Evolutionary conservation across 2,797 vertebrate genomes (phyloP).

Genomic region (Coluber constrictor): DNA sequence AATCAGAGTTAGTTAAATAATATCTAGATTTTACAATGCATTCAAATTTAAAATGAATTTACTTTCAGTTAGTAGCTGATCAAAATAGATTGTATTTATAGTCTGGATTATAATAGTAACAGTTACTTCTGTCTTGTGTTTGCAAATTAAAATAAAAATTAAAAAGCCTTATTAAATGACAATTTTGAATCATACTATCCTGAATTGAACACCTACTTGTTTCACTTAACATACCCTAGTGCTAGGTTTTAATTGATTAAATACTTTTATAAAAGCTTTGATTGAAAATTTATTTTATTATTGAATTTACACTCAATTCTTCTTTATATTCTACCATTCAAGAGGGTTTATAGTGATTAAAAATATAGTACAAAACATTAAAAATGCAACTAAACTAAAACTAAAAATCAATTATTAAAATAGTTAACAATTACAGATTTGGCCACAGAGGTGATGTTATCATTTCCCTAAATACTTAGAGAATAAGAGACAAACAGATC

Average conservation of each 20-base stretch:
- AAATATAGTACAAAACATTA: not conserved
- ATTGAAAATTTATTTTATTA: not conserved
- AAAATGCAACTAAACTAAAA: not conserved
- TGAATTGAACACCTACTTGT: not conserved
- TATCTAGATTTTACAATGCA: not conserved
- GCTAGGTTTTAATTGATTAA: not conserved
- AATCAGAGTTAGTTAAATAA: not conserved
- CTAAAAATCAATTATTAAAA: not conserved
- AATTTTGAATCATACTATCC: not conserved
- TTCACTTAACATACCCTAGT: not conserved
- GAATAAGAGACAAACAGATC: not conserved
- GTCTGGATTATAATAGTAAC: not conserved
- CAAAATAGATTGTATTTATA: not conserved
- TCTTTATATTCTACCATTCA: not conserved
- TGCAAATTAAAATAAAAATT: not conserved
- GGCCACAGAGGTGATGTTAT: not conserved
- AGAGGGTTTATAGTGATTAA: not conserved
- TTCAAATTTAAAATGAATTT: not conserved
- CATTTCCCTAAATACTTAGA: not conserved
- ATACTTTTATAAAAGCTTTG: not conserved
- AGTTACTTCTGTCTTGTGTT: not conserved
- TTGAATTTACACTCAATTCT: not conserved
- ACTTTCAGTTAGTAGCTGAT: not conserved
- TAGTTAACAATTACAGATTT: not conserved
- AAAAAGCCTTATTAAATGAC: not conserved